Percentiles rank a stretch among this genome's conserved stretches.
These are phyloP conservation scores for Mionectes macconnelli DNA, from an alignment of 2,113 vertebrate species.

Conservation along the genomic window DNA sequence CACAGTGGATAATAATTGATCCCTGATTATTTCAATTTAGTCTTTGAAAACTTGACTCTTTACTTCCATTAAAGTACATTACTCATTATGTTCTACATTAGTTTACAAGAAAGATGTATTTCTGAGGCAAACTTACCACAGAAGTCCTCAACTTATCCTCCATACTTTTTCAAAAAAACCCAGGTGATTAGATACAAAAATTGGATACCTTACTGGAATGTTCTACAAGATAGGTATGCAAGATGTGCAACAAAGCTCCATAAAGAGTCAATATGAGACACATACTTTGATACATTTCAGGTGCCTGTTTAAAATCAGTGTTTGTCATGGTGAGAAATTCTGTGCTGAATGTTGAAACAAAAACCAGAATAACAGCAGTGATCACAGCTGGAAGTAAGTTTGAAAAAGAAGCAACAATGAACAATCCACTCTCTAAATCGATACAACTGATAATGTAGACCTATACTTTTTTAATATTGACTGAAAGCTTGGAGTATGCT, in stretches of 20 bases:
- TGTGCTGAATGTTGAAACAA: neutral
- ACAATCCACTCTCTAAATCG: conserved; percentile 57
- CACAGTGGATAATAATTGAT: neutral
- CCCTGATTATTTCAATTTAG: neutral
- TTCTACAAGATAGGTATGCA: neutral
- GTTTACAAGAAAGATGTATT: neutral
- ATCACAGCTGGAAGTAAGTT: conserved; percentile 16
- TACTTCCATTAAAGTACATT: neutral
- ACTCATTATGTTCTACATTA: neutral
- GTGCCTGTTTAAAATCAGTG: conserved; percentile 10
- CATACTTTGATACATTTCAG: conserved; percentile 18
- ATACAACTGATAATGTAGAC: conserved; percentile 62
- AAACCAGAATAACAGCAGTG: neutral
- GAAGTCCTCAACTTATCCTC: neutral
- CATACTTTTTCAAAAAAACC: neutral
- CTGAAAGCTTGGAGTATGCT: conserved; percentile 68
- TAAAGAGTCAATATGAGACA: neutral
- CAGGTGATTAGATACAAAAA: neutral
- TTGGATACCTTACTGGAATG: neutral
- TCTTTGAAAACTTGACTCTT: neutral
- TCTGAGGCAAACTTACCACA: neutral
- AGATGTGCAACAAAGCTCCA: neutral
- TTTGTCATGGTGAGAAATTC: conserved; percentile 18
- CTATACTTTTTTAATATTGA: conserved; percentile 54
- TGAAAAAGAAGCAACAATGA: conserved; percentile 37